Evolutionary conservation across 2,797 vertebrate species (phyloP).

Genomic region (Spinibarbus caldwelli): DNA sequence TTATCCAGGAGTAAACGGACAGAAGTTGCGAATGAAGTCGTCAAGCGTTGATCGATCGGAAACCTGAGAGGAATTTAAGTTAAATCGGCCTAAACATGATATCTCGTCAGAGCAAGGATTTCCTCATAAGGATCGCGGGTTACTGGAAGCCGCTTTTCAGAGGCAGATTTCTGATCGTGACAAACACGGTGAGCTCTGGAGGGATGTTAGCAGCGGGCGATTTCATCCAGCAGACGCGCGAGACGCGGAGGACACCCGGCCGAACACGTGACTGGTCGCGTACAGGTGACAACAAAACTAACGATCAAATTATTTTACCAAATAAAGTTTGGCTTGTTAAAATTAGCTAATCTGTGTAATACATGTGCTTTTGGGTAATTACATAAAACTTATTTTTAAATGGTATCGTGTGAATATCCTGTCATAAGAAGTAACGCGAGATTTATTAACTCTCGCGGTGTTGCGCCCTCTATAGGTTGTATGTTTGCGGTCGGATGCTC

Average conservation of each 20-base stretch:
- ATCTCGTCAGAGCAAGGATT: constrained; percentile 71
- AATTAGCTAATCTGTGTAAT: background rate
- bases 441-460: constrained; percentile 14
- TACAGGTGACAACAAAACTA: constrained; percentile 77
- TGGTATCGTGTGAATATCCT: background rate
- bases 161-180: constrained; percentile 85
- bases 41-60: background rate
- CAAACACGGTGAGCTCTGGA: constrained; percentile 88
- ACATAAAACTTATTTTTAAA: background rate
- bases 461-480: constrained; percentile 70
- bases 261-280: constrained; percentile 75
- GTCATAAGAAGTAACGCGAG: constrained; percentile 23
- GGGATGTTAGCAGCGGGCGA: constrained; percentile 85
- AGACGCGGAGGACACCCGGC: constrained; percentile 69
- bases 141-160: constrained; percentile 82
- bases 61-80: background rate
- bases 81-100: constrained; percentile 70
- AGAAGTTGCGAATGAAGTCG: constrained; percentile 15
- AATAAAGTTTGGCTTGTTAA: background rate
- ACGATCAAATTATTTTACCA: background rate
- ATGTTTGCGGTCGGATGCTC: constrained; percentile 90
- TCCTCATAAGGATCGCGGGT: constrained; percentile 76
- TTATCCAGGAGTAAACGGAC: background rate
- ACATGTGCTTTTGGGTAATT: background rate
- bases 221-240: constrained; percentile 84